These are phyloP conservation scores for Miltochrista miniata DNA, from an alignment of 2,888 invertebrate genomes.

Conservation along the genomic window DNA sequence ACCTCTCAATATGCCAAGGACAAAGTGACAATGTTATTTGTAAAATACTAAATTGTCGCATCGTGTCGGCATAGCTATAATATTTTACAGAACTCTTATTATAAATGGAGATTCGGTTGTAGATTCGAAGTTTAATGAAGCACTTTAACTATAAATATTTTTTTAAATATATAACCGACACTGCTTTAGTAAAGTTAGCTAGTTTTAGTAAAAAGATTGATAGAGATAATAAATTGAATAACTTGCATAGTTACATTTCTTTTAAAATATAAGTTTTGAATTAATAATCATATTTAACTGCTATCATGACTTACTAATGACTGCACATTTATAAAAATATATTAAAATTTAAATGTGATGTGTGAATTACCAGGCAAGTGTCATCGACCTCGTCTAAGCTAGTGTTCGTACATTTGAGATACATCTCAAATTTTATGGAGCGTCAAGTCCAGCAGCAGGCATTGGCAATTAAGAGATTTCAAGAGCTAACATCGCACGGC, in stretches of 20 bases:
- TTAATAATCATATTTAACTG: slow-evolving; percentile 5
- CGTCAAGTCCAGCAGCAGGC: slow-evolving; percentile 61
- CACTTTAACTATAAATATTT: too few species aligned
- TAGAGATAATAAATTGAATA: background rate
- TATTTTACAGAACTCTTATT: too few species aligned
- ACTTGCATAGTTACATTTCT: background rate
- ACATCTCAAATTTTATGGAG: slow-evolving; percentile 76
- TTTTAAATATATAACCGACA: too few species aligned
- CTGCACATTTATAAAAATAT: slow-evolving; percentile 13
- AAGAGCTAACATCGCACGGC: slow-evolving; percentile 62
- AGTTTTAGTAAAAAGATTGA: background rate
- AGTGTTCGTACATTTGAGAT: slow-evolving; percentile 57
- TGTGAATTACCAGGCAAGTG: slow-evolving; percentile 36
- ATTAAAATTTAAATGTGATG: slow-evolving; percentile 34
- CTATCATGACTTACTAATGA: slow-evolving; percentile 13
- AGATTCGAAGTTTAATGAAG: too few species aligned
- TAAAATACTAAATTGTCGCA: slow-evolving; percentile 12
- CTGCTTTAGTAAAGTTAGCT: too few species aligned
- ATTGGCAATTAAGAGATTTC: slow-evolving; percentile 69
- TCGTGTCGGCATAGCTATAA: too few species aligned
- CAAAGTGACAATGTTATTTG: slow-evolving; percentile 19
- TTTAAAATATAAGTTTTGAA: slow-evolving; percentile 4
- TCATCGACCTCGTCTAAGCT: slow-evolving; percentile 61
- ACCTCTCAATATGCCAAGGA: slow-evolving; percentile 29
- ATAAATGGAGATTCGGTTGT: too few species aligned